A percentile compares a stretch with the other conserved stretches of the same genome.
Evolutionary conservation across 2,888 invertebrate genomes (phyloP).

Genomic region (Sericinus montela): DNA sequence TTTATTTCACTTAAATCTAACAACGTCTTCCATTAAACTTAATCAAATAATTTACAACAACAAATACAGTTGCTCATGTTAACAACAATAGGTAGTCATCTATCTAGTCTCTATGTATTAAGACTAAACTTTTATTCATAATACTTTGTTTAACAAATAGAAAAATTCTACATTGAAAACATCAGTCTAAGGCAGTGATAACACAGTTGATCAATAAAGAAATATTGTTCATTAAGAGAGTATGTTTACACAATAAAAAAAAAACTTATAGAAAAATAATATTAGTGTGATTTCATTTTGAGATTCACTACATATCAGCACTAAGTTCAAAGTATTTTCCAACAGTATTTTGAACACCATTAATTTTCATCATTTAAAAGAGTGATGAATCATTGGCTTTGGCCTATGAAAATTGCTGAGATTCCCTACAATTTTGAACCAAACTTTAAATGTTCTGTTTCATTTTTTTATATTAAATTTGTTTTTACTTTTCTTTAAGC

Average conservation of each 20-base stretch:
- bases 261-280: not conserved
- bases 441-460: no score
- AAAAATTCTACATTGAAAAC: slow-evolving; percentile 63
- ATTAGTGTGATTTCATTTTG: not conserved
- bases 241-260: not conserved
- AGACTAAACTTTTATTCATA: slow-evolving; percentile 54
- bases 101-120: slow-evolving; percentile 23
- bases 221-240: slow-evolving; percentile 6
- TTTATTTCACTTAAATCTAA: slow-evolving; percentile 39
- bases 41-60: slow-evolving; percentile 74
- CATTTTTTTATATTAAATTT: no score
- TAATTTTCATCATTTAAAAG: no score
- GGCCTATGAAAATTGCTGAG: no score
- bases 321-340: not conserved
- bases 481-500: slow-evolving; percentile 2
- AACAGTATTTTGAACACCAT: no score
- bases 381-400: no score
- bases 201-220: slow-evolving; percentile 48
- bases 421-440: no score
- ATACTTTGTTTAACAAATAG: slow-evolving; percentile 59
- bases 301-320: slow-evolving; percentile 5
- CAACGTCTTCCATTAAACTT: slow-evolving; percentile 62
- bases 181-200: slow-evolving; percentile 77
- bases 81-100: slow-evolving; percentile 57
- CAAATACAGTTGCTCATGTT: slow-evolving; percentile 59